These are phyloP conservation scores for Eurois occulta DNA, from an alignment of 2,888 invertebrate genomes.

Conservation along the genomic window DNA sequence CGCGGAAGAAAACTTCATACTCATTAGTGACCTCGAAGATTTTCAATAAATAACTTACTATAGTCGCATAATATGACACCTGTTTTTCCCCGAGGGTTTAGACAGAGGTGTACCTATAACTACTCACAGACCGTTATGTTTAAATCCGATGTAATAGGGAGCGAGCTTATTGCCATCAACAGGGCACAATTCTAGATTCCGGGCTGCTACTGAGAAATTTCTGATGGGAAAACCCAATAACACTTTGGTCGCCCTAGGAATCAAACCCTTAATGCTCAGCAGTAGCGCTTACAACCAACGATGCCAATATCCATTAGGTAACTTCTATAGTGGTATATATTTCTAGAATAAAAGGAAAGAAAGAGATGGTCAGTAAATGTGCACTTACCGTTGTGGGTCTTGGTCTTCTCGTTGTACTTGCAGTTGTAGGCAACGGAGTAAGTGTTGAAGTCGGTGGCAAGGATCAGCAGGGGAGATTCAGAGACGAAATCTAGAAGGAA, in stretches of 20 bases:
- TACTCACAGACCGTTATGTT: background rate
- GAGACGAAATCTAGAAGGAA: constrained; percentile 77
- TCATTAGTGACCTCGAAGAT: background rate
- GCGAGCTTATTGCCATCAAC: background rate
- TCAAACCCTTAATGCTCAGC: background rate
- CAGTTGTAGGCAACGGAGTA: constrained; percentile 92
- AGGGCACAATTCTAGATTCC: background rate
- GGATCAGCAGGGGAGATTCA: constrained; percentile 90
- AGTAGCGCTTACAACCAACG: background rate
- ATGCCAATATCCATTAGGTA: background rate
- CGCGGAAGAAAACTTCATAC: background rate
- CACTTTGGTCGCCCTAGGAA: background rate
- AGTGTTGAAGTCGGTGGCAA: constrained; percentile 91
- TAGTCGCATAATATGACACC: background rate
- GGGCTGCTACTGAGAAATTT: background rate
- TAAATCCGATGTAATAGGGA: background rate
- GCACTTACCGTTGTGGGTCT: constrained; percentile 78
- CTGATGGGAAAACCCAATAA: background rate
- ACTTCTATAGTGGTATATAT: background rate
- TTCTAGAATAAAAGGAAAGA: background rate
- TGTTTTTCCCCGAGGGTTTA: background rate
- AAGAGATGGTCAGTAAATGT: background rate
- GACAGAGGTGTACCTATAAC: background rate
- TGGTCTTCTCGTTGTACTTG: constrained; percentile 81
- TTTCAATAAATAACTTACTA: background rate